Evolutionary conservation across 2,888 invertebrate genomes (phyloP), one percentile per base, ranked within the genome.

Genomic region (Embidobia sp.): DNA sequence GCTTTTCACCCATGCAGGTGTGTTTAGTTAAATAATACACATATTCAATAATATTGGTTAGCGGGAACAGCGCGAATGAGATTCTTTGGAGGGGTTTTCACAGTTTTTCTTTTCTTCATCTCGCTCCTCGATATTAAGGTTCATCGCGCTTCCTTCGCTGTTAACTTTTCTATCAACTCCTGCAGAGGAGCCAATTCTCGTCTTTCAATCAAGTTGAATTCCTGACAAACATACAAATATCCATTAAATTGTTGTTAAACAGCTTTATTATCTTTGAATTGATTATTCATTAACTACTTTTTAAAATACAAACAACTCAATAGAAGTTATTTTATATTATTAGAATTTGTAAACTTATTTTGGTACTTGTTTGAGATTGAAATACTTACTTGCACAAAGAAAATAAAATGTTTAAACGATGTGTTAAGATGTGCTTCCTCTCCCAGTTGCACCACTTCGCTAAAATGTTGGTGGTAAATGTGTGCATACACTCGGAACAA

Each of bases 361-460:
- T 22, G 3, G 22, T 22, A 22, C 22, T 22, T 22, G 3, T 22
- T 22, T 6, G 3, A 4, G 3, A 22, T 22, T 22, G 6, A 4
- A 22, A 4, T 22, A 72, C 82, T 83, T 85, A 94, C 96, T 92
- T 96, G 96, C 78, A 97, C 97, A 89, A 98, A 98, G 91, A 98
- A 98, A 88, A 99, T 98, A 90, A 99, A 99, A 92, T 99, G 99
- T 90, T 99, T 99, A 92, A 99, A 99, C 83, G 98, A 98, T 75
- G 99, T 99, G 91, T 99, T 99, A 84, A 99, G 93, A 90, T 99
- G 99, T 59, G 99, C 98, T 90, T 99, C 99, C 90, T 99, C 99
- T 57, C 98, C 97, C 69, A 99, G 93, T 90, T 98, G 96, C 64
- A 99, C 98, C 79, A 99, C 98, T 92, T 98, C 97, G 64, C 96